phyloP scores from a whole-genome alignment of 1,140 invertebrate genomes.

The Trachymyrmex cornetzi region DNA sequence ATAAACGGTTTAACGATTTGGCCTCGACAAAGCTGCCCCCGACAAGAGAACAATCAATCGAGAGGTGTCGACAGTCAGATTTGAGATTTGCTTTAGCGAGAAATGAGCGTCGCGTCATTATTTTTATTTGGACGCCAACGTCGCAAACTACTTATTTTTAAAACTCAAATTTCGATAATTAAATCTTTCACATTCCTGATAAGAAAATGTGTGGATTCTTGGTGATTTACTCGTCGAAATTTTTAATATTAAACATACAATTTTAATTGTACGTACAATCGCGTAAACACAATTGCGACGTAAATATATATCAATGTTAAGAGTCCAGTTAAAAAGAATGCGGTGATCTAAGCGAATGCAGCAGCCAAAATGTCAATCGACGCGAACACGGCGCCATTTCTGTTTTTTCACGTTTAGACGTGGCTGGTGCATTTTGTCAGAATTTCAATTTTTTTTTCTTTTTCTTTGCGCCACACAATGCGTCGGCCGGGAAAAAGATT shows the following conservation, averaged over 20 bases:
- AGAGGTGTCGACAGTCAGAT: slow-evolving; percentile 24
- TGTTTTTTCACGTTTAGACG: slow-evolving; percentile 52
- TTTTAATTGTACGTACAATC: not conserved
- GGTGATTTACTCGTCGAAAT: not conserved
- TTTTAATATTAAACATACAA: not conserved
- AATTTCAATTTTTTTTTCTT: slow-evolving; percentile 45
- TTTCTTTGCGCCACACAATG: slow-evolving; percentile 26
- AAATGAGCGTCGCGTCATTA: not conserved
- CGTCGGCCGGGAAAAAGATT: slow-evolving; percentile 2
- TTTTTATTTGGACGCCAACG: not conserved
- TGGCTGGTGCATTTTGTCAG: slow-evolving; percentile 46
- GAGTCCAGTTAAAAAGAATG: slow-evolving; percentile 29
- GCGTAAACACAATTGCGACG: not conserved
- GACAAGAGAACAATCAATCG: slow-evolving; percentile 8
- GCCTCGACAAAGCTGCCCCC: slow-evolving; percentile 52
- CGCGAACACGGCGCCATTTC: slow-evolving; percentile 32
- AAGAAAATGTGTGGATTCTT: not conserved
- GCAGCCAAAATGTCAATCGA: slow-evolving; percentile 55
- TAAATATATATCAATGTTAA: not conserved
- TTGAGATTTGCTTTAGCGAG: not conserved
- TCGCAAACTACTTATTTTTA: not conserved
- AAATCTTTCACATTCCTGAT: slow-evolving; percentile 13
- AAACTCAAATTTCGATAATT: not conserved
- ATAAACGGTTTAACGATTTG: slow-evolving; percentile 74
- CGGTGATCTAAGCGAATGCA: slow-evolving; percentile 17